These are phyloP conservation scores for Xiphophorus couchianus DNA, from an alignment of 2,113 vertebrate species.

Conservation along the genomic window DNA sequence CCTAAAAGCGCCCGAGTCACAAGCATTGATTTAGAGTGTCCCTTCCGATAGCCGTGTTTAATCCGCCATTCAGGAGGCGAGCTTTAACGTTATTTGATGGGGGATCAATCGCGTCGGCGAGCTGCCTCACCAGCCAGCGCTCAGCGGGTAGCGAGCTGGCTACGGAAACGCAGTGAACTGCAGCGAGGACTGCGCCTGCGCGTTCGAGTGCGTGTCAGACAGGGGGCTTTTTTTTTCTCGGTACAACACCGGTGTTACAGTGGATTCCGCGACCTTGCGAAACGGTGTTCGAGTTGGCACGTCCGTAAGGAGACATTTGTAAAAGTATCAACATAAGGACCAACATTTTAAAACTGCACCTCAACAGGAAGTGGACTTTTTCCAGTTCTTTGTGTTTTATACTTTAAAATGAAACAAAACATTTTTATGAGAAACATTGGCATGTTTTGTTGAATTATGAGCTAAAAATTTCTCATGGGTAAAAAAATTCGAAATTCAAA, in stretches of 20 bases:
- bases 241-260: slow-evolving; percentile 26
- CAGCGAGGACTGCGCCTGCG: slow-evolving; percentile 76
- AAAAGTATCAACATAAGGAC: neutral
- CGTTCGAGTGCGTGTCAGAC: slow-evolving; percentile 43
- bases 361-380: too few relatives aligned
- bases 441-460: too few relatives aligned
- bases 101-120: slow-evolving; percentile 58
- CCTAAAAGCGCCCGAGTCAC: slow-evolving; percentile 35
- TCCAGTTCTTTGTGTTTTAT: too few relatives aligned
- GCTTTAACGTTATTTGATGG: slow-evolving; percentile 51
- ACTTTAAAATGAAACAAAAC: too few relatives aligned
- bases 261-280: slow-evolving; percentile 18
- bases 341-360: neutral
- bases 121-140: slow-evolving; percentile 57
- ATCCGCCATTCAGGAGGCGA: slow-evolving; percentile 61
- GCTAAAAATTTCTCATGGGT: too few relatives aligned
- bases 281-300: neutral
- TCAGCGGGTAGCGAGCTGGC: slow-evolving; percentile 68
- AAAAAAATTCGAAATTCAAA: too few relatives aligned
- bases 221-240: neutral
- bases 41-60: slow-evolving; percentile 31
- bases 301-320: too few relatives aligned
- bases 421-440: too few relatives aligned
- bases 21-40: slow-evolving; percentile 28
- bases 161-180: slow-evolving; percentile 79